Evolutionary conservation across 2,113 vertebrate genomes (phyloP).

Genomic region (human (Homo sapiens)): DNA sequence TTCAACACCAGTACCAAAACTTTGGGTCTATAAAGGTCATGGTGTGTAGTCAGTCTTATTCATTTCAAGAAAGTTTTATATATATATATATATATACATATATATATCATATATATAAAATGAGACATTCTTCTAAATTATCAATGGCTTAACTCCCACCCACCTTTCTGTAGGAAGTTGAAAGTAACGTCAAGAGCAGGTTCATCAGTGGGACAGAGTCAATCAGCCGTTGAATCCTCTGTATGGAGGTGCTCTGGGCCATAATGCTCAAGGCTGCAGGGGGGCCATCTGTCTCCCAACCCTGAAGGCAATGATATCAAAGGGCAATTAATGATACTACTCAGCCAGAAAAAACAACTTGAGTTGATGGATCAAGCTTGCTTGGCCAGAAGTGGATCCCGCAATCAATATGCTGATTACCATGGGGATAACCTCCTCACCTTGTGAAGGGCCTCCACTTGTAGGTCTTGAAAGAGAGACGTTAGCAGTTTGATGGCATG

Average conservation of each 20-base stretch:
- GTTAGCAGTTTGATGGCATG: slow-evolving; percentile 96
- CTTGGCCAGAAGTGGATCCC: neutral
- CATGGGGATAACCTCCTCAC: slow-evolving; percentile 76
- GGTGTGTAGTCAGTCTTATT: rapidly evolving
- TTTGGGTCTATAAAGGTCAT: neutral
- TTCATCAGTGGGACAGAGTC: slow-evolving; percentile 98
- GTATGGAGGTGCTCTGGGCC: slow-evolving; percentile 98
- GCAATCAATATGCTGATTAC: too few species aligned
- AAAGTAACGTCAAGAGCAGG: slow-evolving; percentile 94
- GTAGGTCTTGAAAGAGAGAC: slow-evolving; percentile 97
- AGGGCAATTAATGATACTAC: neutral
- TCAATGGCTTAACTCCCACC: neutral
- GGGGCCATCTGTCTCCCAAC: slow-evolving; percentile 94
- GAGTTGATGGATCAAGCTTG: rapidly evolving
- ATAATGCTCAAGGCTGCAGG: slow-evolving; percentile 96
- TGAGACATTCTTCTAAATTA: neutral
- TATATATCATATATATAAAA: neutral
- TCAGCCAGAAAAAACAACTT: neutral
- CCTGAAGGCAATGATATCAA: slow-evolving; percentile 76
- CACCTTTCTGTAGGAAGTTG: slow-evolving; percentile 98
- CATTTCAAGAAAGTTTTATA: neutral
- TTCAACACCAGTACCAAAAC: slow-evolving; percentile 1
- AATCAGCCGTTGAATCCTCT: slow-evolving; percentile 96
- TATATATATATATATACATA: too few species aligned
- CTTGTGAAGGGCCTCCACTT: slow-evolving; percentile 96